phyloP scores from a whole-genome alignment of 2,797 vertebrate species.

The Sebastes glaucus region DNA sequence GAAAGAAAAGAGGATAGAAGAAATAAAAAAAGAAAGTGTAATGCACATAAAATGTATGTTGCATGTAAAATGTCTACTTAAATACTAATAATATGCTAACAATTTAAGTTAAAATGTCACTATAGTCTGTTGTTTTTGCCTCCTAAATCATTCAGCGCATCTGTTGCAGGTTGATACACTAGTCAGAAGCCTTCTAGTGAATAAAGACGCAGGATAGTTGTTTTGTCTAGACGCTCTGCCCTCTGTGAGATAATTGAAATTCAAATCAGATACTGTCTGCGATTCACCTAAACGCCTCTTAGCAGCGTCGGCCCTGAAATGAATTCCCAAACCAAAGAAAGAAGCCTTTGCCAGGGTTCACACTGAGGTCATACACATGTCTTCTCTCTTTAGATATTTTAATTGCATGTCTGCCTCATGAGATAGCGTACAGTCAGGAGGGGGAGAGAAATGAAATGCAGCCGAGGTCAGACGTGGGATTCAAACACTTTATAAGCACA shows the following conservation, averaged over 20 bases:
- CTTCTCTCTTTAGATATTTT: constrained; percentile 15
- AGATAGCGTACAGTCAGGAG: constrained; percentile 1
- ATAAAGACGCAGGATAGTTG: constrained; percentile 5
- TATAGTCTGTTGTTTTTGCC: not conserved
- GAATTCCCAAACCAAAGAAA: constrained; percentile 19
- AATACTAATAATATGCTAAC: not conserved
- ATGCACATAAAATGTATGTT: too few species aligned
- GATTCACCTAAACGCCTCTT: constrained; percentile 48
- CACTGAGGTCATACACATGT: constrained; percentile 22
- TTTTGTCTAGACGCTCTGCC: constrained; percentile 47
- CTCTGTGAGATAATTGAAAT: constrained; percentile 52
- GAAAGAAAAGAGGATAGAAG: not conserved
- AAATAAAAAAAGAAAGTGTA: not conserved
- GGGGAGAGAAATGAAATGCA: not conserved
- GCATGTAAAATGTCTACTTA: too few species aligned
- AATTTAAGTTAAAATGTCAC: not conserved
- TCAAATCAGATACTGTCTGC: constrained; percentile 60
- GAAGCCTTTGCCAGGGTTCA: constrained; percentile 34
- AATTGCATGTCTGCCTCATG: constrained; percentile 10
- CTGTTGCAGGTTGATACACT: constrained; percentile 8
- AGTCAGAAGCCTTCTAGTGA: constrained; percentile 7
- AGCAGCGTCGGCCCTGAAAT: constrained; percentile 20
- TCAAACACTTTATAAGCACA: constrained; percentile 10
- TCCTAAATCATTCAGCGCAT: constrained; percentile 2
- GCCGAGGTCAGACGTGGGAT: not conserved